Percentiles rank a stretch among this genome's conserved stretches.
Conservation (phyloP, 2,888 invertebrate species). For the Gibbula magus region DNA sequence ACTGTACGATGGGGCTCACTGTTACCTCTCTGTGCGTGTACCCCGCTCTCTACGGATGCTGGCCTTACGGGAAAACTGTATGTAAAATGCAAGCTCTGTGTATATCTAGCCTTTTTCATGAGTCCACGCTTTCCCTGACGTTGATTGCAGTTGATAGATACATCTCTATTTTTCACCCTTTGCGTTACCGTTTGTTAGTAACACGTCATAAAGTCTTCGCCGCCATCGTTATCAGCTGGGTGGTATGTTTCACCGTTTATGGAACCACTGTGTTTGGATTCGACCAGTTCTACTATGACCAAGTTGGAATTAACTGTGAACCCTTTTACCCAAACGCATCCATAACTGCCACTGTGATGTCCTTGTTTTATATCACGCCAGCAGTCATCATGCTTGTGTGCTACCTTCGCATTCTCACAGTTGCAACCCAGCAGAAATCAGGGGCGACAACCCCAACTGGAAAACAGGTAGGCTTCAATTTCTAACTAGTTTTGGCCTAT, state of each 20-base stretch:
- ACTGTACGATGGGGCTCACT: conserved; percentile 43
- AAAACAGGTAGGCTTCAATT: neutral
- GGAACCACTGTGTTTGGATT: conserved; percentile 44
- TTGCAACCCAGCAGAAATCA: conserved; percentile 9
- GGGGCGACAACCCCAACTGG: neutral
- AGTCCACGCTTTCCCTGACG: conserved; percentile 45
- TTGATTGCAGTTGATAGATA: conserved; percentile 48
- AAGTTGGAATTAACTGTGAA: conserved; percentile 50
- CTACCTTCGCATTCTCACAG: conserved; percentile 31
- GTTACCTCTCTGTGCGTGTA: conserved; percentile 46
- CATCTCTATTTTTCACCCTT: conserved; percentile 41
- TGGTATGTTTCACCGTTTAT: conserved; percentile 40
- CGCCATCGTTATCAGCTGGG: conserved; percentile 42
- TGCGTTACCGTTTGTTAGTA: conserved; percentile 41
- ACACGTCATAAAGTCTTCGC: conserved; percentile 40
- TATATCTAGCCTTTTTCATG: conserved; percentile 47
- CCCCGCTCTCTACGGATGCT: conserved; percentile 44
- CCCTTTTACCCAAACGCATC: conserved; percentile 45
- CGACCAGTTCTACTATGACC: conserved; percentile 48
- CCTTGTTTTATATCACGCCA: conserved; percentile 45
- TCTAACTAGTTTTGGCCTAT: neutral
- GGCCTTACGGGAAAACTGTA: conserved; percentile 45
- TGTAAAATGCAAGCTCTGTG: conserved; percentile 47
- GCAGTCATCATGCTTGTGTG: conserved; percentile 43
- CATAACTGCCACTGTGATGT: conserved; percentile 43